Conservation (phyloP, 30 jellyfish, hydroid and myxozoan species). For the Chironex yamaguchii region DNA sequence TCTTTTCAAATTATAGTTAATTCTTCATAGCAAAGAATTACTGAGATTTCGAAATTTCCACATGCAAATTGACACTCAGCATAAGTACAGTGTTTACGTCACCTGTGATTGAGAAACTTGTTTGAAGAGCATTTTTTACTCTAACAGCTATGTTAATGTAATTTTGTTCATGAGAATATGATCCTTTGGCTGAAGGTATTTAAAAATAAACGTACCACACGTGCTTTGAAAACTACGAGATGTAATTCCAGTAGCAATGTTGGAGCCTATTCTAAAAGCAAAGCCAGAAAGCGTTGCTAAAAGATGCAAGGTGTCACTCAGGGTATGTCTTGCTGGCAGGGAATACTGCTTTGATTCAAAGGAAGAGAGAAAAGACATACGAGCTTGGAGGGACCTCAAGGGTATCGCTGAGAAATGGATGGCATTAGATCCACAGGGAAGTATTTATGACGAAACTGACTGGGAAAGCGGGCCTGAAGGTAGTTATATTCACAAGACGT, state of each 20-base stretch:
- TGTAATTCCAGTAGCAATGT: slow-evolving; percentile 13
- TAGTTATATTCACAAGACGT: slow-evolving; percentile 16
- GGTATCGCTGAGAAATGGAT: slow-evolving; percentile 24
- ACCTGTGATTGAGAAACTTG: slow-evolving; percentile 2
- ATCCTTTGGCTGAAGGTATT: slow-evolving; percentile 8
- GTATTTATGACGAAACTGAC: slow-evolving; percentile 10
- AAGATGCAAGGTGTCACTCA: slow-evolving; percentile 43
- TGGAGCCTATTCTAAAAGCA: slow-evolving; percentile 20
- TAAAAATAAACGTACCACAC: no score
- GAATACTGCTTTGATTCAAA: slow-evolving; percentile 41
- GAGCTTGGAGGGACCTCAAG: no score
- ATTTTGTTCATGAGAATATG: slow-evolving; percentile 15
- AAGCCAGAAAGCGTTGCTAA: slow-evolving; percentile 46
- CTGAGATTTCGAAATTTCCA: no score
- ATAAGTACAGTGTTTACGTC: no score
- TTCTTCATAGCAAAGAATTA: no score
- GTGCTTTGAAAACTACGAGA: slow-evolving; percentile 9
- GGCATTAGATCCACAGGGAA: slow-evolving; percentile 16
- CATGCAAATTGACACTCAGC: no score
- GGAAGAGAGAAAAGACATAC: slow-evolving; percentile 49
- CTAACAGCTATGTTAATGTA: slow-evolving; percentile 11
- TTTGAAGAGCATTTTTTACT: slow-evolving; percentile 14
- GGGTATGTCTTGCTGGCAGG: slow-evolving; percentile 48
- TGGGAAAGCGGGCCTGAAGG: slow-evolving; percentile 33
- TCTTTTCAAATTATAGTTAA: no score